phyloP scores from a whole-genome alignment of 2,888 invertebrate species.

The Amphipyra tragopoginis region DNA sequence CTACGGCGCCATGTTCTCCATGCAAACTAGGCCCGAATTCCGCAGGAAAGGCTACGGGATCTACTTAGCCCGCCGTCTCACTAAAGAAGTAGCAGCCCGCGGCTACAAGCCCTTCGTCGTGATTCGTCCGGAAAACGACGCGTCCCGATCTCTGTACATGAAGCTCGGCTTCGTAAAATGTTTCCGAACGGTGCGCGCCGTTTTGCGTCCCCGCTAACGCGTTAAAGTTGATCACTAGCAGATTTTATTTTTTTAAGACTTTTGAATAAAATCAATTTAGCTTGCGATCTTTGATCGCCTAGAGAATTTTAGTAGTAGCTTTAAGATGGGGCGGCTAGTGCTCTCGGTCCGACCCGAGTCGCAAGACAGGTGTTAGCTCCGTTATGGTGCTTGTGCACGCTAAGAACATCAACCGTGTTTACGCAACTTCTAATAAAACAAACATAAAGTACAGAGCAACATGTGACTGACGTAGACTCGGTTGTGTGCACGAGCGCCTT shows the following conservation, averaged over 20 bases:
- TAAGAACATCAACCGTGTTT: conserved; percentile 19
- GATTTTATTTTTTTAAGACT: conserved; percentile 90
- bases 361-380: conserved; percentile 52
- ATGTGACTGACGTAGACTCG: conserved; percentile 9
- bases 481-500: conserved; percentile 39
- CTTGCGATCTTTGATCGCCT: conserved; percentile 89
- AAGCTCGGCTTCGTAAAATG: conserved; percentile 95
- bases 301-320: conserved; percentile 88
- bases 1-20: conserved; percentile 97
- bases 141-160: conserved; percentile 94
- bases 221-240: conserved; percentile 84
- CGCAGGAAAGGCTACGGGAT: conserved; percentile 94
- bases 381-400: conserved; percentile 38
- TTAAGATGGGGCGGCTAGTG: conserved; percentile 85
- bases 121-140: conserved; percentile 95
- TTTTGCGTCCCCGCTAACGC: conserved; percentile 90
- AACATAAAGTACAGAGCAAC: conserved; percentile 12
- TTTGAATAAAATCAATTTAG: conserved; percentile 87
- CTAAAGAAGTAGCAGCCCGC: conserved; percentile 91
- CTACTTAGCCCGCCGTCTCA: conserved; percentile 92
- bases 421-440: neutral
- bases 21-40: conserved; percentile 95
- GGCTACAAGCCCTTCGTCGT: conserved; percentile 96
- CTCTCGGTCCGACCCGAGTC: conserved; percentile 76
- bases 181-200: conserved; percentile 95